Evolutionary conservation across 2,113 vertebrate genomes (phyloP).

Genomic region (Pluvianellus socialis): DNA sequence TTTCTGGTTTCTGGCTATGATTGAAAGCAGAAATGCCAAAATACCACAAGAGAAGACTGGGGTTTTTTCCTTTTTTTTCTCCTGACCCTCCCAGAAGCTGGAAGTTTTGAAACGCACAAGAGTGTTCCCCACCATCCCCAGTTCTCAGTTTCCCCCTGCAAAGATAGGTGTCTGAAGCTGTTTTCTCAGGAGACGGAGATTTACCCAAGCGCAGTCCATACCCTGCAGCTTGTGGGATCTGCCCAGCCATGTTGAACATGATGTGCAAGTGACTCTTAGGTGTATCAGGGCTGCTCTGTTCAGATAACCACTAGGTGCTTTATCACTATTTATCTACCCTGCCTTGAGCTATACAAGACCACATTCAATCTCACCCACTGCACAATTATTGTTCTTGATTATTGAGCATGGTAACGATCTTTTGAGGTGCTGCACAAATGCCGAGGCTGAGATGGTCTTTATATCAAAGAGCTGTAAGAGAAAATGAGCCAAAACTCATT

Average conservation of each 20-base stretch:
- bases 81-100: conserved; percentile 55
- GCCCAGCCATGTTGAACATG: background rate
- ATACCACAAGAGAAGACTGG: conserved; percentile 59
- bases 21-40: conserved; percentile 62
- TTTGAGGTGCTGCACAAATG: background rate
- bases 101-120: background rate
- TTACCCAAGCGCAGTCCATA: accelerated
- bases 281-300: background rate
- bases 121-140: background rate
- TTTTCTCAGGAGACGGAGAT: background rate
- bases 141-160: background rate
- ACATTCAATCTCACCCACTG: background rate
- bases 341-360: background rate
- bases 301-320: background rate
- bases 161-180: background rate
- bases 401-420: background rate
- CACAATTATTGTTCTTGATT: background rate
- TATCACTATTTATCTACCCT: background rate
- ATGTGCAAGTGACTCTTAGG: background rate
- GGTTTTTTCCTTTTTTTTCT: background rate
- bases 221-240: background rate
- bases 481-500: conserved; percentile 30
- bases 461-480: background rate
- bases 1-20: conserved; percentile 64
- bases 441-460: background rate